Evolutionary conservation across 2,888 invertebrate genomes (phyloP), one percentile per base, ranked within the genome.

Genomic region (Eucriotettix oculatus): DNA sequence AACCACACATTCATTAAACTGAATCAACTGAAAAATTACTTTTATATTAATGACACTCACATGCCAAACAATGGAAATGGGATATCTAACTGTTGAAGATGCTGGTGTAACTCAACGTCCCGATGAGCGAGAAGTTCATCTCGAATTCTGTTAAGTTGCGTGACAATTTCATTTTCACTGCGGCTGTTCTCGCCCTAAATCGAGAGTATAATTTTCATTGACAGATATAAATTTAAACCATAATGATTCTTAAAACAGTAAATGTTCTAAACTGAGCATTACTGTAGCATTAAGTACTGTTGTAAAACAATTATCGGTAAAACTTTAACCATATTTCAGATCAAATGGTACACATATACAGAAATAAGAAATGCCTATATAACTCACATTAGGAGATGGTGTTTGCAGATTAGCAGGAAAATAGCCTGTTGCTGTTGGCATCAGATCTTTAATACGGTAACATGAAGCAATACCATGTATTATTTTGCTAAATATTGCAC

Each of bases 51-150:
- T n/a, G 9, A 54, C 60, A 77, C 84, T 78, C 72, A 90, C 90
- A 91, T 89, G 70, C 91, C 91, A 71, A 89, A 91, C 48, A 90
- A 78, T 67, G 90, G 88, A 69, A 90, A 80, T n/a, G 87, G 84
- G 67, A 91, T 88, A 68, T 88, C 87, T 67, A 87, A 76, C 57
- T 79, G 75, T 54, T 80, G 76, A 57, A 91, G 75, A 75, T 88
- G 87, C 62, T 76, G 76, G 66, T 74, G 83, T 52, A 86, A 72
- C 64, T 80, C 79, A 10, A 76, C 74, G 69, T 86, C 86, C 67
- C 77, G 75, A 54, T 81, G 80, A 64, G 81, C 77, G 60, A 90
- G 73, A 62, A 83, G 79, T 64, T 84, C 79, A 66, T 87, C 84
- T 56, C 76, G 74, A 42, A 83, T 78, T 55, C 74, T 75, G 58